phyloP scores from a whole-genome alignment of 2,888 invertebrate genomes.

The Drosophila rubida region DNA sequence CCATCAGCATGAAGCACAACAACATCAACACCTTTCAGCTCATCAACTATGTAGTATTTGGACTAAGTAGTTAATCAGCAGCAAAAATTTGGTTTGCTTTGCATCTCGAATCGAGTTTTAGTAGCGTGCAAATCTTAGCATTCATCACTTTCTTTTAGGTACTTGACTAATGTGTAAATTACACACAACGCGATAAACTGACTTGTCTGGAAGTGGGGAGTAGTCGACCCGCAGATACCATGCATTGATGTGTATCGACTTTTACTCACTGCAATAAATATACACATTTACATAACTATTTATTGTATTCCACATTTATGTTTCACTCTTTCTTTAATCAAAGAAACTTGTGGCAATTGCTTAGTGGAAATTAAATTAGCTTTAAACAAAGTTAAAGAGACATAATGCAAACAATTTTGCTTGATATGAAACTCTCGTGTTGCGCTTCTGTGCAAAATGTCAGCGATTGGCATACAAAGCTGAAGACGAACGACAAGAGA shows the following conservation, averaged over 20 bases:
- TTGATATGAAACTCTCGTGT: conserved; percentile 56
- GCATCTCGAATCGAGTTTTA: conserved; percentile 57
- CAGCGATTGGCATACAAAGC: conserved; percentile 69
- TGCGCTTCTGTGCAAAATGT: conserved; percentile 37
- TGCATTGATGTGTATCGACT: not conserved
- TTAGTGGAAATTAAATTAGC: conserved; percentile 29
- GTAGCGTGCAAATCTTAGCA: conserved; percentile 66
- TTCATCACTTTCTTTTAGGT: conserved; percentile 71
- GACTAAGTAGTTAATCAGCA: conserved; percentile 54
- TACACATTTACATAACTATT: not conserved
- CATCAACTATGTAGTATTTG: conserved; percentile 43
- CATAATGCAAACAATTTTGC: conserved; percentile 50
- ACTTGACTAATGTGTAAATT: conserved; percentile 74
- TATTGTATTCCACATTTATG: not conserved
- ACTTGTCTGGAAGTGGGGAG: not conserved
- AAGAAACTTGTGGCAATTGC: conserved; percentile 39
- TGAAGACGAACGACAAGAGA: conserved; percentile 37
- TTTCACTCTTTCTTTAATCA: not conserved
- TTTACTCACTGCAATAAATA: not conserved
- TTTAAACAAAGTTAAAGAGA: conserved; percentile 49
- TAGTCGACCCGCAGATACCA: conserved; percentile 28
- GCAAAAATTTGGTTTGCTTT: conserved; percentile 52
- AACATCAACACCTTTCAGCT: conserved; percentile 32
- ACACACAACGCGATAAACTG: conserved; percentile 46
- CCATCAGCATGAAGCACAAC: conserved; percentile 32